Base-by-base conservation (phyloP, 1,140 invertebrate species). In the Dendroctonus valens region DNA sequence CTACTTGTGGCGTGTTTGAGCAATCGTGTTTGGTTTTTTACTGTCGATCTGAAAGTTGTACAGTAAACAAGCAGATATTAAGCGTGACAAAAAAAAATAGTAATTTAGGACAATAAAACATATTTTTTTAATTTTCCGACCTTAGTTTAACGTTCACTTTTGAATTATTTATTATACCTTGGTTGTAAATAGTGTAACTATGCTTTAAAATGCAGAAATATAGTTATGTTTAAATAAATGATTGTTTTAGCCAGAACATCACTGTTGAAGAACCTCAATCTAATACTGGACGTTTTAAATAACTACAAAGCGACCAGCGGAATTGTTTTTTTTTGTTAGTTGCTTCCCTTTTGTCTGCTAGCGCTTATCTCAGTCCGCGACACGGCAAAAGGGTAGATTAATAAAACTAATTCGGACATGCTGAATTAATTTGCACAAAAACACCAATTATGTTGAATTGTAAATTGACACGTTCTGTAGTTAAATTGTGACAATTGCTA, bases 161-260 rank as follows among this genome's bases (percentile, higher is more conserved):
- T 67, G 41, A 62, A 59, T 68, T 67, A 68, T 68, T 70, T 70
- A 68, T 59, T 68, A 65, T 70, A 68, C 51, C 51, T 68, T 64
- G 48, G 55, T 63, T 70, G 69, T 70, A 70, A 40, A 70, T 70
- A 70, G 38, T 70, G 69, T 70, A 70, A 64, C 54, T 70, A 68
- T 44, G 69, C 69, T 70, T 70, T 37, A 52, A 62, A 58, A 57
- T 55, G 69, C 62, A 60, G 65, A 54, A 64, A 53, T 70, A 70
- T 68, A 65, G 64, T 59, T 66, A 66, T 65, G 53, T 62, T 69
- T 69, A 61, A 69, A 67, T 69, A 69, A 69, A 67, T 62, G n/a
- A 62, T 53, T 26, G 26, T 26, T 26, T 26, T 26, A 26, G 26
- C 26, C 3, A 3, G 26, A 1, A 26, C 26, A 26, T 26, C 26